phyloP scores from a whole-genome alignment of 2,888 invertebrate genomes.

The Gandaritis pyraliata region DNA sequence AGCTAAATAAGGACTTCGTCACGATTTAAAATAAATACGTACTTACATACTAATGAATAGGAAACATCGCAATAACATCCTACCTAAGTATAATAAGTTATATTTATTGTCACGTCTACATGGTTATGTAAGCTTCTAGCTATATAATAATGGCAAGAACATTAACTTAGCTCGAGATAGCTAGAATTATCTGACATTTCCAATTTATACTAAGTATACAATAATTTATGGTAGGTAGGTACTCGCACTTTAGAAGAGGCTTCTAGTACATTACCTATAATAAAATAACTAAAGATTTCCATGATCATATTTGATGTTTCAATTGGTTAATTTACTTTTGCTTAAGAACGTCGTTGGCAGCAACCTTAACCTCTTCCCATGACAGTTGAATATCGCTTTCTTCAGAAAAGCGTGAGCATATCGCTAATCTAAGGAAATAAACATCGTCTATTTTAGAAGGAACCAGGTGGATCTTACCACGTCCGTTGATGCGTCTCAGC shows the following conservation, averaged over 20 bases:
- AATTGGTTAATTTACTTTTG: constrained; percentile 26
- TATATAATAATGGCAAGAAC: constrained; percentile 17
- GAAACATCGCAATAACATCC: neutral
- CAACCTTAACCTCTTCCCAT: constrained; percentile 93
- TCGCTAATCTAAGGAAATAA: constrained; percentile 94
- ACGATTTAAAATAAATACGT: too few relatives aligned
- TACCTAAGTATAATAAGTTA: neutral
- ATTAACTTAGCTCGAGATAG: neutral
- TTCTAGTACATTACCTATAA: too few relatives aligned
- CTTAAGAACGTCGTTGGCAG: constrained; percentile 88
- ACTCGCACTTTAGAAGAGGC: too few relatives aligned
- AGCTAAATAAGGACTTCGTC: too few relatives aligned
- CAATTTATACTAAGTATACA: too few relatives aligned
- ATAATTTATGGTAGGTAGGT: too few relatives aligned
- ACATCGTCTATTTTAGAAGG: constrained; percentile 93
- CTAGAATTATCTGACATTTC: neutral
- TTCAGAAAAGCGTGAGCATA: constrained; percentile 94
- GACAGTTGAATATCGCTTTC: constrained; percentile 92
- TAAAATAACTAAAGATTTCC: neutral
- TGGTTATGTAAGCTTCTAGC: neutral
- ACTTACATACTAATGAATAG: neutral
- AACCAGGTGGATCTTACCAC: constrained; percentile 96
- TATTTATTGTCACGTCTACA: constrained; percentile 9
- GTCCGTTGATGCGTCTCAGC: constrained; percentile 93
- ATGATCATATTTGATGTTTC: constrained; percentile 6